These are phyloP conservation scores for Leptodactylus fuscus DNA, from an alignment of 2,113 vertebrate species.

Conservation along the genomic window DNA sequence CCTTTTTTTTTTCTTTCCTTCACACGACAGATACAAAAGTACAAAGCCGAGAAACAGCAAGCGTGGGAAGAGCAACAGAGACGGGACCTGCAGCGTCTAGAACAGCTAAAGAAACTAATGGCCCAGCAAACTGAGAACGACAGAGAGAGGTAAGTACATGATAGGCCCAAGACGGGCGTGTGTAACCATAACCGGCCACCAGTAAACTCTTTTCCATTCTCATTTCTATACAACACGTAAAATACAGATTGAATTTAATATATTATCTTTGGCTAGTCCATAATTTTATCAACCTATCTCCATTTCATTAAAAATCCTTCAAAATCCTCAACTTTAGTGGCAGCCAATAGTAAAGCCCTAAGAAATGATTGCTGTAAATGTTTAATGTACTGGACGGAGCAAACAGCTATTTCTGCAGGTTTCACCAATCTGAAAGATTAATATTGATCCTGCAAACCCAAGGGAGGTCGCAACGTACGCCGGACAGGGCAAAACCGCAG, in stretches of 20 bases:
- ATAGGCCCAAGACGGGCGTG: background rate
- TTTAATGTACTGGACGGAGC: constrained; percentile 31
- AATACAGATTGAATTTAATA: background rate
- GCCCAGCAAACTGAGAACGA: constrained; percentile 85
- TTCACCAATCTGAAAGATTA: constrained; percentile 33
- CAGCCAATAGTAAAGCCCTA: background rate
- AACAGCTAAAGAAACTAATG: constrained; percentile 82
- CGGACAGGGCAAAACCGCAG: background rate
- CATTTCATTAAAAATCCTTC: constrained; percentile 11
- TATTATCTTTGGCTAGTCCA: background rate
- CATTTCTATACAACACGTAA: background rate
- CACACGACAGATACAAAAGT: constrained; percentile 81
- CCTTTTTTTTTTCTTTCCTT: constrained; percentile 28
- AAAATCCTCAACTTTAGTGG: background rate
- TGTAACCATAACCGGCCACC: background rate
- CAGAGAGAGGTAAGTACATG: constrained; percentile 82
- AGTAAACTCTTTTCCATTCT: background rate
- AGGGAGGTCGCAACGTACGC: background rate
- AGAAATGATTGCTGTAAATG: constrained; percentile 5
- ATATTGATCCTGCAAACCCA: constrained; percentile 46
- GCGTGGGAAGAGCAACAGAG: constrained; percentile 79
- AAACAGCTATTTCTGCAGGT: background rate
- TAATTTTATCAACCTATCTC: background rate
- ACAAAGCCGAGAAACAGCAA: constrained; percentile 80
- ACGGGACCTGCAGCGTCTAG: constrained; percentile 77